Percentiles rank a stretch among this genome's conserved stretches.
These are phyloP conservation scores for Myotis daubentonii DNA, from an alignment of 2,797 vertebrate genomes.

Conservation along the genomic window DNA sequence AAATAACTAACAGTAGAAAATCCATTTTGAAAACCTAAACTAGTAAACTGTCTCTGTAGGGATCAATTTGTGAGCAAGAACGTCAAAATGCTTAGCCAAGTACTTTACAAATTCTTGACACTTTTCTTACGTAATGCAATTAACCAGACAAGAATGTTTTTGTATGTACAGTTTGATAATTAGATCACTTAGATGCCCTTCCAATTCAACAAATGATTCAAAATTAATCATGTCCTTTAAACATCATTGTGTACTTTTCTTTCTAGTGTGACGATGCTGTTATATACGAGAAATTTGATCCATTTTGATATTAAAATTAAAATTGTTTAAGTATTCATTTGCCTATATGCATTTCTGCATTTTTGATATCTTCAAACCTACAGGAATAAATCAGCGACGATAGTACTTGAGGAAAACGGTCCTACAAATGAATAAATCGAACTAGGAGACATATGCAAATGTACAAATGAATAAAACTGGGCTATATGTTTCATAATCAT, in stretches of 20 bases:
- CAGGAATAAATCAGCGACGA: neutral
- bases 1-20: conserved; percentile 41
- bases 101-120: conserved; percentile 6
- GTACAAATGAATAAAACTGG: conserved; percentile 5
- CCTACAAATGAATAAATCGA: conserved; percentile 26
- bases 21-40: neutral
- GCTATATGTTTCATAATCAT: neutral
- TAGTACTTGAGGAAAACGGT: conserved; percentile 7
- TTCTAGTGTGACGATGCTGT: neutral
- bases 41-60: neutral
- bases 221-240: neutral
- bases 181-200: neutral
- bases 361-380: conserved; percentile 13
- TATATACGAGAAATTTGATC: neutral
- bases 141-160: conserved; percentile 22
- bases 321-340: conserved; percentile 31
- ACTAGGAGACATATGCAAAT: neutral
- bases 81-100: neutral
- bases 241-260: neutral
- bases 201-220: conserved; percentile 28
- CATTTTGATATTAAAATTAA: conserved; percentile 44
- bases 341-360: conserved; percentile 1
- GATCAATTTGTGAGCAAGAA: neutral
- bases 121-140: conserved; percentile 33
- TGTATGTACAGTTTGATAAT: neutral